Percentiles rank a stretch among this genome's conserved stretches.
Evolutionary conservation across 2,797 vertebrate genomes (phyloP).

Genomic region (Gastrophryne carolinensis): DNA sequence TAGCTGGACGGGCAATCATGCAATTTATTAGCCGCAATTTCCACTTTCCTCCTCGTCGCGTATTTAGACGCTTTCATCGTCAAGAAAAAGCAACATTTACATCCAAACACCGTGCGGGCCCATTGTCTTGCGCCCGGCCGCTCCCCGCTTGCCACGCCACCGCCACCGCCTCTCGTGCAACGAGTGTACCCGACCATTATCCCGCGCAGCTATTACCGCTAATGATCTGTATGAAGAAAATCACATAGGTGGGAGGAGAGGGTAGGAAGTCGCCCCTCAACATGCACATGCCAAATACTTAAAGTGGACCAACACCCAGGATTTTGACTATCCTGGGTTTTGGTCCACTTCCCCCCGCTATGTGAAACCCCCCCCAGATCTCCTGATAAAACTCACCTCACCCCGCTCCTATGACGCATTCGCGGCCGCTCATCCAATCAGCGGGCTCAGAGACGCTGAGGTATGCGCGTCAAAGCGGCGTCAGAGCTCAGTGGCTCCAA

Average conservation of each 20-base stretch:
- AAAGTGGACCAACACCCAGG: no score
- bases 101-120: neutral
- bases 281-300: neutral
- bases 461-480: no score
- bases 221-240: neutral
- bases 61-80: conserved; percentile 25
- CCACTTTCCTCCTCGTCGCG: neutral
- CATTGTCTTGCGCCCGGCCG: neutral
- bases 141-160: no score
- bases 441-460: no score
- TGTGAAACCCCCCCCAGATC: no score
- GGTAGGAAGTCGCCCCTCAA: no score
- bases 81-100: conserved; percentile 26
- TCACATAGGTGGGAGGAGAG: neutral
- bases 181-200: conserved; percentile 11
- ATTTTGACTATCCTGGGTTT: no score
- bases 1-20: conserved; percentile 38
- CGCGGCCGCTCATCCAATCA: no score
- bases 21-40: conserved; percentile 35
- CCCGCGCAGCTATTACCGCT: neutral
- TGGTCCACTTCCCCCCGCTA: no score
- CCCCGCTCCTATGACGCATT: no score
- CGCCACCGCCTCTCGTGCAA: neutral
- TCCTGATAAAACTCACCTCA: no score
- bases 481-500: no score